Percentiles rank a stretch among this genome's conserved stretches.
Evolutionary conservation across 1,140 invertebrate genomes (phyloP).

Genomic region (Pararge aegeria): DNA sequence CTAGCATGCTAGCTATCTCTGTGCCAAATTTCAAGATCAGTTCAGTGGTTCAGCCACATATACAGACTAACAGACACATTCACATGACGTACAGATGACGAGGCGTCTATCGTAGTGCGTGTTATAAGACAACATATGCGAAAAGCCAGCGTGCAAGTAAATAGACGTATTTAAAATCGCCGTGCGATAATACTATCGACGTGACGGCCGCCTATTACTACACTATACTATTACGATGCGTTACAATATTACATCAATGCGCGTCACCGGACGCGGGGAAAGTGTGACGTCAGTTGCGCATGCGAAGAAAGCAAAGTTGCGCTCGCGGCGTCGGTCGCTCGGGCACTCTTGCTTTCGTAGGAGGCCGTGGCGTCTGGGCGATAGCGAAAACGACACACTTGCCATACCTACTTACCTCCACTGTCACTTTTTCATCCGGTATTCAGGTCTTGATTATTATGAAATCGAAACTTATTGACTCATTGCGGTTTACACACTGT

Average conservation of each 20-base stretch:
- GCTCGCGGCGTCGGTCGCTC: conserved; percentile 57
- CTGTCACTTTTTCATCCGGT: conserved; percentile 70
- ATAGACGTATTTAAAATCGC: conserved; percentile 26
- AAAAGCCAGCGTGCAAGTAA: conserved; percentile 34
- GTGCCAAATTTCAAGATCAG: too few species aligned
- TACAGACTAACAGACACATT: too few species aligned
- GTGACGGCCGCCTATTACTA: conserved; percentile 44
- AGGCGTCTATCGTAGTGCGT: too few species aligned
- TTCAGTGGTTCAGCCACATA: too few species aligned
- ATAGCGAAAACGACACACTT: conserved; percentile 76
- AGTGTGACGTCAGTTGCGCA: conserved; percentile 69
- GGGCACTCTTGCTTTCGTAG: conserved; percentile 69
- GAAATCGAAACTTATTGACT: conserved; percentile 72
- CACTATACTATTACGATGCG: conserved; percentile 48
- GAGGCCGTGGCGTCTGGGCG: conserved; percentile 66
- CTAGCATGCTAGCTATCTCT: too few species aligned
- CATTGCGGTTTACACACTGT: conserved; percentile 46
- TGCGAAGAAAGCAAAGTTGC: conserved; percentile 73
- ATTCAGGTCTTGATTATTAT: conserved; percentile 75
- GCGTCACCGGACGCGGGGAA: conserved; percentile 63
- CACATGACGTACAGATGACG: too few species aligned
- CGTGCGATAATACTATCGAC: conserved; percentile 34
- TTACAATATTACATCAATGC: conserved; percentile 50
- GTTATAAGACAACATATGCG: neutral
- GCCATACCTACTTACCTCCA: conserved; percentile 44